Base-by-base conservation (phyloP, 2,797 vertebrate species). In the Pangasius krempfi region DNA sequence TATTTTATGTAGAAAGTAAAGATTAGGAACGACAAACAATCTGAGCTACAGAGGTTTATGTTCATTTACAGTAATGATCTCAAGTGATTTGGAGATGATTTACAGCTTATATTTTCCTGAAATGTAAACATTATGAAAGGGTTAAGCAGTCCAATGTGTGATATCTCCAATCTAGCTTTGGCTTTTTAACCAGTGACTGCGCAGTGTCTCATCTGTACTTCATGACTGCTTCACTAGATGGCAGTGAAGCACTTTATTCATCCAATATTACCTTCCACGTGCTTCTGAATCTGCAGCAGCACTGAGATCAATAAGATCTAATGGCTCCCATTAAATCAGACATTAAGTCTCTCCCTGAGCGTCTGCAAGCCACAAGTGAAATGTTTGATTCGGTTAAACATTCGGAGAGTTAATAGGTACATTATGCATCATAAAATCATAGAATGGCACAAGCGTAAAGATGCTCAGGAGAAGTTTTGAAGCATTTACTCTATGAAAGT, bases 201-300 rank as follows among this genome's bases (percentile, higher is more conserved):
- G 1, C 56, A 20, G n/a, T 7, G 66, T 33, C 70, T 73, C 70
- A 5, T 20, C 16, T 80, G 52, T 85, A 72, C 33, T 88, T 70
- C 50, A n/a, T 9, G 20, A 56, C 12, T 30, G 0, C 3, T 12
- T 44, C 90, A 86, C 89, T 89, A 89, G 90, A 58, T 88, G 90
- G 88, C 90, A 84, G 76, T 66, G 14, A 86, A 86, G 52, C 58
- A 56, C 89, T 85, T 37, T 33, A 66, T n/a, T 88, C 22, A 7
- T 10, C 14, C 20, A 18, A 22, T 22, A 56, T 80, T 2, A 6
- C 50, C 50, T 25, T 13, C 30, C 16, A 50, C 22, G 5, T 2
- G 7, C 22, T 16, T 44, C 6, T 54, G 62, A 16, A 76, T 54
- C 58, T 66, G 14, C 22, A 64, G 72, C 54, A 37, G 40, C 54